Conservation (phyloP, 2,797 vertebrate genomes). For the Streptopelia turtur region DNA sequence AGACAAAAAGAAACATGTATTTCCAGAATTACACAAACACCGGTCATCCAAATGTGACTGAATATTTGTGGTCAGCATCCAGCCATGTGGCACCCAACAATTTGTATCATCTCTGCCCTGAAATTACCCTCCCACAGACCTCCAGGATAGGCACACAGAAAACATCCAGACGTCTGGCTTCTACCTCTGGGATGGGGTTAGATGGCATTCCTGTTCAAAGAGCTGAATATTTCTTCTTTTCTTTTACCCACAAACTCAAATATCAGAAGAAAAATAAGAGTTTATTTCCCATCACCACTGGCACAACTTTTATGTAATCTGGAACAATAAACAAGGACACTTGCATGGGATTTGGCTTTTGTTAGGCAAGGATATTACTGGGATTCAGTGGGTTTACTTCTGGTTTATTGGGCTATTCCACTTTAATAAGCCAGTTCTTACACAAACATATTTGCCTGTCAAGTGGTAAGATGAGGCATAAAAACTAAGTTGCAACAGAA, state of each 20-base stretch:
- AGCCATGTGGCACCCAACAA: background rate
- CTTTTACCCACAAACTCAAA: background rate
- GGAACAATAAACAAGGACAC: conserved; percentile 53
- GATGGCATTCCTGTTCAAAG: conserved; percentile 8
- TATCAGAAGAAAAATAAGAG: conserved; percentile 28
- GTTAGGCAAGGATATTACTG: conserved; percentile 51
- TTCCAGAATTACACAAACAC: background rate
- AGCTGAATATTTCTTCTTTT: conserved; percentile 10
- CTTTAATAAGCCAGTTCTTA: conserved; percentile 59
- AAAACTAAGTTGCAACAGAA: conserved; percentile 54
- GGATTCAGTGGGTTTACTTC: conserved; percentile 49
- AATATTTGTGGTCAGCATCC: conserved; percentile 7
- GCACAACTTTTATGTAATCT: conserved; percentile 42
- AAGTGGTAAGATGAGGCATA: conserved; percentile 51
- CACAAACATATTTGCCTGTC: conserved; percentile 54
- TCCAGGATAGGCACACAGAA: background rate
- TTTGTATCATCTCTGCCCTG: background rate
- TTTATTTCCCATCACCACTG: conserved; percentile 58
- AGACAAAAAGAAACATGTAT: background rate
- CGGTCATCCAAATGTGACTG: background rate
- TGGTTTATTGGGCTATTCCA: conserved; percentile 48
- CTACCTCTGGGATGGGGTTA: background rate
- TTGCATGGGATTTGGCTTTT: conserved; percentile 57
- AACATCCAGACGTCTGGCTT: background rate
- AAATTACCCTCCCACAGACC: conserved; percentile 16